Conservation (phyloP, 2,888 invertebrate genomes). For the Sinohyriopsis cumingii region DNA sequence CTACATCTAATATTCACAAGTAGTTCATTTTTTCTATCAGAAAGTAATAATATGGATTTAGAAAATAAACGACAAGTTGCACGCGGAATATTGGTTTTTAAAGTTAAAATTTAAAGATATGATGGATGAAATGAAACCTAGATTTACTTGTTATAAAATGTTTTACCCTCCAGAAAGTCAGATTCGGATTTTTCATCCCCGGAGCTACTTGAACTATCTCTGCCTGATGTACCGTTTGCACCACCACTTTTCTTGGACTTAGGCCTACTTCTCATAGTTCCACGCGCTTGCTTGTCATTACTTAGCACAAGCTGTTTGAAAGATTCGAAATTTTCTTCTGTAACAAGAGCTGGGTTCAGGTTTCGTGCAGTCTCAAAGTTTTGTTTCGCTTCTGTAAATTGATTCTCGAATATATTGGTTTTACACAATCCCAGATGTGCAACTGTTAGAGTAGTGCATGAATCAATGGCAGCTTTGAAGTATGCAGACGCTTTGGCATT, state of each 20-base stretch:
- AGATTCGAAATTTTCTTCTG: neutral
- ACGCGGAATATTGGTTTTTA: no score
- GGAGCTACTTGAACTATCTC: neutral
- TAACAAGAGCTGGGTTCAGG: constrained; percentile 7
- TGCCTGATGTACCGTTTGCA: neutral
- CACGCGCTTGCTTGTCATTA: neutral
- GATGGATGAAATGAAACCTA: no score
- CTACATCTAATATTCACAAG: no score
- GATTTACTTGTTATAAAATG: no score
- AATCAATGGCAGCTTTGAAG: constrained; percentile 3
- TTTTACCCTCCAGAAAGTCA: neutral
- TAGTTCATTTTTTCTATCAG: no score
- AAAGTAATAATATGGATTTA: no score
- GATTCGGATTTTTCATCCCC: neutral
- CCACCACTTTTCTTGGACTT: neutral
- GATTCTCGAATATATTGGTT: neutral
- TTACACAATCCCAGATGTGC: constrained; percentile 8
- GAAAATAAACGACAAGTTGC: no score
- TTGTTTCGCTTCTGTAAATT: neutral
- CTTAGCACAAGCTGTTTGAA: neutral
- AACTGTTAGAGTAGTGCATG: constrained; percentile 5
- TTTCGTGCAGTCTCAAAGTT: constrained; percentile 3
- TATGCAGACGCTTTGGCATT: neutral
- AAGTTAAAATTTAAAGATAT: no score
- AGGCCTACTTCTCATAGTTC: no score